A percentile compares a stretch with the other conserved stretches of the same genome.
Evolutionary conservation across 2,888 invertebrate species (phyloP).

Genomic region (Cerastis rubricosa): DNA sequence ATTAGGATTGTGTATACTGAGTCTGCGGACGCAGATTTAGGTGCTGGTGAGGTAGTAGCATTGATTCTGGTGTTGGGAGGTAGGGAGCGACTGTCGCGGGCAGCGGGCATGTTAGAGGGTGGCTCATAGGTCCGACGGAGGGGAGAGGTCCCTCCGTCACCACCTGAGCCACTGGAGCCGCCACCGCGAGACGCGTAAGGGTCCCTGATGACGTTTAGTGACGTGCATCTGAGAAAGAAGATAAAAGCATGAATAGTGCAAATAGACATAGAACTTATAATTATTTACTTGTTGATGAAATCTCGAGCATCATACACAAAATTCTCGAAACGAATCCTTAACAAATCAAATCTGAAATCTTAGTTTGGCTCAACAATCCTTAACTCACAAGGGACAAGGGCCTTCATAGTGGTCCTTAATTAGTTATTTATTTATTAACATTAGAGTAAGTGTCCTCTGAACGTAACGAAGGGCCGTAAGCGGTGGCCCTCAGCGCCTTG

Average conservation of each 20-base stretch:
- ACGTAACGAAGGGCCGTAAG: constrained; percentile 25
- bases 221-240: constrained; percentile 92
- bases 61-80: constrained; percentile 92
- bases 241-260: constrained; percentile 3
- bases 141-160: constrained; percentile 87
- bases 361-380: constrained; percentile 25
- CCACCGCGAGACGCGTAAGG: constrained; percentile 91
- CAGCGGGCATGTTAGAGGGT: constrained; percentile 80
- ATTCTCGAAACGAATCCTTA: not conserved
- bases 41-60: constrained; percentile 89
- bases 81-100: constrained; percentile 92
- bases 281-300: not conserved
- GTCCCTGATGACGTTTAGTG: constrained; percentile 95
- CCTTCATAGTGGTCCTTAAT: not conserved
- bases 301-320: not conserved
- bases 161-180: constrained; percentile 87
- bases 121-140: constrained; percentile 87
- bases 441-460: constrained; percentile 30
- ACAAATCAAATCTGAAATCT: constrained; percentile 10
- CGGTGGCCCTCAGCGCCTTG: constrained; percentile 11
- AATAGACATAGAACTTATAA: not conserved
- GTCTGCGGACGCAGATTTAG: constrained; percentile 92
- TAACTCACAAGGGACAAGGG: constrained; percentile 9
- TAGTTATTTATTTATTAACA: constrained; percentile 46
- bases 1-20: constrained; percentile 98